A percentile compares a stretch with the other conserved stretches of the same genome.
These are phyloP conservation scores for Bombus sylvicola DNA, from an alignment of 1,140 invertebrate species.

Conservation along the genomic window DNA sequence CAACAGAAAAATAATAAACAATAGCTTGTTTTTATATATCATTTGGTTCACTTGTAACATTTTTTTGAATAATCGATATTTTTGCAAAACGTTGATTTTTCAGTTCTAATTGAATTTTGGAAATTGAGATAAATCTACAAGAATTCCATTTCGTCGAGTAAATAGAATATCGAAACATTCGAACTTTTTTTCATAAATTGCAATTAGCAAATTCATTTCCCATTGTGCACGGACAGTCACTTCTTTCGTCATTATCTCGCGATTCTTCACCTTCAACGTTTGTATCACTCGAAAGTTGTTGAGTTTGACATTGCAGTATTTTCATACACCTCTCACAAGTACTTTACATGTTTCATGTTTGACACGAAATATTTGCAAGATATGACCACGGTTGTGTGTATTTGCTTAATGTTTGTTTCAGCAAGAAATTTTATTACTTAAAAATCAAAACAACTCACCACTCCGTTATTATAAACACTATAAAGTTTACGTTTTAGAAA, in stretches of 20 bases:
- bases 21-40: too few relatives aligned
- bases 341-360: background rate
- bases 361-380: background rate
- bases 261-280: background rate
- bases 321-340: background rate
- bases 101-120: background rate
- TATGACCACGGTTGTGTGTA: too few relatives aligned
- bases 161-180: background rate
- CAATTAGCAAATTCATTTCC: background rate
- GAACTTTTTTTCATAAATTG: background rate
- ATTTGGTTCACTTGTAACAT: too few relatives aligned
- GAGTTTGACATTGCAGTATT: background rate
- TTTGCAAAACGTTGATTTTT: too few relatives aligned
- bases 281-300: background rate
- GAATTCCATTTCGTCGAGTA: background rate
- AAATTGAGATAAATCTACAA: background rate
- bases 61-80: too few relatives aligned
- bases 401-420: background rate
- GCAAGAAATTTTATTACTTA: background rate
- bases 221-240: background rate
- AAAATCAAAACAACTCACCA: background rate
- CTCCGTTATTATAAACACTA: background rate
- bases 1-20: too few relatives aligned
- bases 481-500: background rate
- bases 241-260: background rate